phyloP scores from a whole-genome alignment of 2,797 vertebrate genomes.

The Hippopotamyrus pictus region DNA sequence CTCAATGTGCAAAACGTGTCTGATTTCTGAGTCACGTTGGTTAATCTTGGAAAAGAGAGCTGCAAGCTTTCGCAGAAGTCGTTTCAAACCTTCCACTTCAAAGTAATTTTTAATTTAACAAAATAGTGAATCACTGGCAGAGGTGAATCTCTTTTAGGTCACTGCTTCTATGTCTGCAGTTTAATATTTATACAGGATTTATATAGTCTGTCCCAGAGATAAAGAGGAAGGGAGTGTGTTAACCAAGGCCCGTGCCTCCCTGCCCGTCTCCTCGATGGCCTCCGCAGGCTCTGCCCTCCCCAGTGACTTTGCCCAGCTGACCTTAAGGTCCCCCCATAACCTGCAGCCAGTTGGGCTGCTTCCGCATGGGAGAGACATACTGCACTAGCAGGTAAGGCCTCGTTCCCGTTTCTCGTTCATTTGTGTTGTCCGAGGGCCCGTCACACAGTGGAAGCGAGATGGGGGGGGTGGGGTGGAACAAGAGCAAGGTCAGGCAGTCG shows the following conservation, averaged over 20 bases:
- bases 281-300: background rate
- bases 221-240: background rate
- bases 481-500: background rate
- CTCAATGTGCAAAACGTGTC: background rate
- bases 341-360: background rate
- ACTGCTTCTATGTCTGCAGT: background rate
- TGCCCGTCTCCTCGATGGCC: background rate
- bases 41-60: background rate
- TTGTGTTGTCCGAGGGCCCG: background rate
- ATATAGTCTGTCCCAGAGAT: background rate
- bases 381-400: background rate
- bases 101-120: background rate
- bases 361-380: background rate
- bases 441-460: constrained; percentile 13
- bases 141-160: background rate
- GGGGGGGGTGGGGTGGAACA: background rate
- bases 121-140: background rate
- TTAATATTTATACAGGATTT: background rate
- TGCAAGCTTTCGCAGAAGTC: background rate
- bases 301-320: background rate
- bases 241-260: background rate
- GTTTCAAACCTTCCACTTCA: background rate
- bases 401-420: background rate
- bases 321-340: background rate
- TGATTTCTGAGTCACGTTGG: background rate